Conservation (phyloP, 1,140 invertebrate species). For the Drosophila sproati region DNA sequence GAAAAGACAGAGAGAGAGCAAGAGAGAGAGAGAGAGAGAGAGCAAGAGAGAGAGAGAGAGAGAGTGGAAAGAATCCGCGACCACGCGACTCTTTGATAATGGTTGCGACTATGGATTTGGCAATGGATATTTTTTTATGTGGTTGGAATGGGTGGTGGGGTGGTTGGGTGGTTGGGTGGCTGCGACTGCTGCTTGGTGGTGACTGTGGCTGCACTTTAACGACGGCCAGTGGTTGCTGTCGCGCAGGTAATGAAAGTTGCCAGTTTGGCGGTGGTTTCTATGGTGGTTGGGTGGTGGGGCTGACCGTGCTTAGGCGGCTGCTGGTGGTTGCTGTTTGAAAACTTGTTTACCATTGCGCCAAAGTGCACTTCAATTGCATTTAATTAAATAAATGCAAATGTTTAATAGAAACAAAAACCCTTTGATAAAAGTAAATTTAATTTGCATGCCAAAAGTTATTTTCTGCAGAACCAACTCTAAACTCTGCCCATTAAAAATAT, state of each 20-base stretch:
- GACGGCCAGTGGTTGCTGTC: slow-evolving; percentile 43
- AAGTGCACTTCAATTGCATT: slow-evolving; percentile 80
- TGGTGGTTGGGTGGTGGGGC: slow-evolving; percentile 29
- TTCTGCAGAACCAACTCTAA: too few species aligned
- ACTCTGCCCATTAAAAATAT: too few species aligned
- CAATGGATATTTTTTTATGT: slow-evolving; percentile 40
- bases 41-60: neutral
- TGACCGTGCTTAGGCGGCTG: slow-evolving; percentile 4
- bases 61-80: slow-evolving; percentile 6
- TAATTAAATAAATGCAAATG: slow-evolving; percentile 62
- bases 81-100: slow-evolving; percentile 6
- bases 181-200: slow-evolving; percentile 10
- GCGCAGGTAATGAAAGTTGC: slow-evolving; percentile 50
- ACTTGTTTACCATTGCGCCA: slow-evolving; percentile 46
- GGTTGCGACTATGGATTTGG: slow-evolving; percentile 51
- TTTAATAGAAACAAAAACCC: neutral
- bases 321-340: slow-evolving; percentile 42
- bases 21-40: neutral
- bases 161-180: slow-evolving; percentile 23
- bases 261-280: slow-evolving; percentile 17
- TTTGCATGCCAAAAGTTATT: neutral
- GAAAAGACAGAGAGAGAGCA: neutral
- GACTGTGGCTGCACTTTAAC: slow-evolving; percentile 34
- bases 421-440: slow-evolving; percentile 5
- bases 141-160: slow-evolving; percentile 21